These are phyloP conservation scores for Ormyrus rosae DNA, from an alignment of 2,888 invertebrate species.

Conservation along the genomic window DNA sequence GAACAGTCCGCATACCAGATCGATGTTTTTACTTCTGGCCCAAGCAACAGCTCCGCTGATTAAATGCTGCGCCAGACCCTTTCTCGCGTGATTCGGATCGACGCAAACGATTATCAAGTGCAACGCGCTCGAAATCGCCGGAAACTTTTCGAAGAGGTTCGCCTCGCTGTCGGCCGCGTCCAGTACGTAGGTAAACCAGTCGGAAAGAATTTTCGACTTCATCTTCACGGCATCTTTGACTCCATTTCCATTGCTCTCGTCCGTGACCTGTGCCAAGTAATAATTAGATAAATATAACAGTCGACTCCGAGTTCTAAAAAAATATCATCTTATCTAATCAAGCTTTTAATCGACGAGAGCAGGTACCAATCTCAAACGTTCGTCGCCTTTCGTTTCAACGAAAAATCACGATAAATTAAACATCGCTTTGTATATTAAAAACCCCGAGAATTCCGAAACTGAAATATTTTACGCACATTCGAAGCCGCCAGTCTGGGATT, in stretches of 20 bases:
- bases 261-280: too few relatives aligned
- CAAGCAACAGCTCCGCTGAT: background rate
- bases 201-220: background rate
- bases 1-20: constrained; percentile 2
- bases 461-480: background rate
- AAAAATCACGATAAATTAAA: too few relatives aligned
- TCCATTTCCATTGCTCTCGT: too few relatives aligned
- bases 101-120: background rate
- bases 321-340: too few relatives aligned
- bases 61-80: background rate
- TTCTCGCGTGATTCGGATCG: background rate
- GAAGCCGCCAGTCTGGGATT: background rate
- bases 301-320: too few relatives aligned
- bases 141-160: constrained; percentile 3
- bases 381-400: too few relatives aligned
- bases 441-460: too few relatives aligned
- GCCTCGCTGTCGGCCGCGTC: background rate
- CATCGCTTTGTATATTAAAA: too few relatives aligned
- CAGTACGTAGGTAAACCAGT: background rate
- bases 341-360: too few relatives aligned
- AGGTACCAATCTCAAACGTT: too few relatives aligned
- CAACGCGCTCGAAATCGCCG: background rate
- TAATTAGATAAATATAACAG: too few relatives aligned
- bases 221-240: background rate
- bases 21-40: background rate